phyloP scores from a whole-genome alignment of 2,113 vertebrate genomes.

The Aramus guarauna region DNA sequence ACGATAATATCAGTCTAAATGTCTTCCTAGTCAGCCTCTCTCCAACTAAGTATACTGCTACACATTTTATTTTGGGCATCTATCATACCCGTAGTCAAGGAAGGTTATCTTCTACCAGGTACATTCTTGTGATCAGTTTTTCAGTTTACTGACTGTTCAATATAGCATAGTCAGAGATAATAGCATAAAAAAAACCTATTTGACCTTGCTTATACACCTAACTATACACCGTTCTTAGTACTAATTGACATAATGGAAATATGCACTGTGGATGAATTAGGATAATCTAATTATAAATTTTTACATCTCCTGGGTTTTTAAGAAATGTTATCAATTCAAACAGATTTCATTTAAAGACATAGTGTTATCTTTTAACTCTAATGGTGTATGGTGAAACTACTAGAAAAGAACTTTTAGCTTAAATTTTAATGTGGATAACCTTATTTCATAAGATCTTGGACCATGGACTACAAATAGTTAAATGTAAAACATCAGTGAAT shows the following conservation, averaged over 20 bases:
- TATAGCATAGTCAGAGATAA: neutral
- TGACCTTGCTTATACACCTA: conserved; percentile 1
- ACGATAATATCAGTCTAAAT: neutral
- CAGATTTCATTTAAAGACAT: neutral
- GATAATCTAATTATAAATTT: neutral
- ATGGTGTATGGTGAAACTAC: neutral
- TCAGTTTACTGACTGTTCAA: neutral
- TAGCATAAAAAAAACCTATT: neutral
- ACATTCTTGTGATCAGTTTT: neutral
- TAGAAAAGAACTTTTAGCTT: neutral
- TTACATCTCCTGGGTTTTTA: neutral
- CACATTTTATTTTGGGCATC: neutral
- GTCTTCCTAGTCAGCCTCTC: neutral
- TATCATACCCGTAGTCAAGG: neutral
- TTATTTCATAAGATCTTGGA: neutral
- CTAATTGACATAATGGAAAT: conserved; percentile 5
- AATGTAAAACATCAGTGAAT: neutral
- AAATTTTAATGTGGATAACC: neutral
- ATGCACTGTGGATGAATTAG: neutral
- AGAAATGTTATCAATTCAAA: neutral
- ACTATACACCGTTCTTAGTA: neutral
- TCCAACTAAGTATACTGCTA: neutral
- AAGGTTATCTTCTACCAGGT: neutral
- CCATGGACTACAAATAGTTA: neutral
- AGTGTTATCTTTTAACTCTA: neutral